Conservation (phyloP, 2,113 vertebrate species). For the Nerophis ophidion region DNA sequence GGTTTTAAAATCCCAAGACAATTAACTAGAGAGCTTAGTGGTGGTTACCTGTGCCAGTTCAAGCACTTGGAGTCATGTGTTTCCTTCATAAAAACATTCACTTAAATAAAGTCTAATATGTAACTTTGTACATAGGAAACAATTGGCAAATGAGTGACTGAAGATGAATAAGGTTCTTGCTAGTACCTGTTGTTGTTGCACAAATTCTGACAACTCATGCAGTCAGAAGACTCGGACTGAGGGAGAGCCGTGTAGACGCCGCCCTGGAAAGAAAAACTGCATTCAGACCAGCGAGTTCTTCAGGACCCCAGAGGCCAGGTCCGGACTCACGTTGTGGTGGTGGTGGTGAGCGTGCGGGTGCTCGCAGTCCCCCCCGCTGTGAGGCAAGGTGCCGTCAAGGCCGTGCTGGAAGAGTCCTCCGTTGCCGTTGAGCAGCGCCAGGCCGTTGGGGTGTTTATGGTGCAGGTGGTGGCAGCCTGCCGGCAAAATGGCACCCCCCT, state of each 20-base stretch:
- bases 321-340: constrained; percentile 80
- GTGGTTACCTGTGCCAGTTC: too few species aligned
- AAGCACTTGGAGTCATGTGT: neutral
- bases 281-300: neutral
- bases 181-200: constrained; percentile 93
- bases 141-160: neutral
- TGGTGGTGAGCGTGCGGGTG: constrained; percentile 69
- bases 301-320: too few species aligned
- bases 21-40: too few species aligned
- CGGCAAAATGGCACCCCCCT: constrained; percentile 64
- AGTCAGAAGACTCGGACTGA: constrained; percentile 78
- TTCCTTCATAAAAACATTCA: too few species aligned
- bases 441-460: constrained; percentile 75
- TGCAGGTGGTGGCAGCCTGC: constrained; percentile 82
- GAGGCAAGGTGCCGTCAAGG: constrained; percentile 62
- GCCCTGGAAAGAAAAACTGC: constrained; percentile 65
- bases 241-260: constrained; percentile 78
- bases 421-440: constrained; percentile 70
- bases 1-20: too few species aligned
- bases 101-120: too few species aligned
- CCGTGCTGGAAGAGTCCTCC: constrained; percentile 60
- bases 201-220: constrained; percentile 87
- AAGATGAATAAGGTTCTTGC: neutral
- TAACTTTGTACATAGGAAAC: too few species aligned
- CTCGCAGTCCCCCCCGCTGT: constrained; percentile 72